Conservation (phyloP, 2,797 vertebrate genomes). For the Argya squamiceps region DNA sequence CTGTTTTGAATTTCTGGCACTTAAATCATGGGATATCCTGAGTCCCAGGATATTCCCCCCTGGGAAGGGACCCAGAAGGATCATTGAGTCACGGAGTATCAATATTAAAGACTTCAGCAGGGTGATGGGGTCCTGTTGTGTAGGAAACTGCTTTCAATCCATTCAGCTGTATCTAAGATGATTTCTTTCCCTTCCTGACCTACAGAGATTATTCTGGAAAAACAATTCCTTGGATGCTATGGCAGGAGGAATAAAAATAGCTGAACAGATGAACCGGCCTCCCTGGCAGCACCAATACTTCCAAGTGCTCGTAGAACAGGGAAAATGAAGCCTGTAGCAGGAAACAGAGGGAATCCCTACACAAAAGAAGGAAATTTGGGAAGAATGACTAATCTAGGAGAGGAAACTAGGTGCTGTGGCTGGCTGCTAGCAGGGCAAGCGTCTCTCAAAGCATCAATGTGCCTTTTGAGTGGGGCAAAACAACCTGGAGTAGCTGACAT, state of each 20-base stretch:
- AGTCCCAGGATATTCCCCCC: too few species aligned
- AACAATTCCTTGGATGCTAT: background rate
- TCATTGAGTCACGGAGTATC: background rate
- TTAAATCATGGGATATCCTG: background rate
- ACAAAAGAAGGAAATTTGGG: slow-evolving; percentile 74
- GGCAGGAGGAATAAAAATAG: slow-evolving; percentile 19
- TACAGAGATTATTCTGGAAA: slow-evolving; percentile 4
- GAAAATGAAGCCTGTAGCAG: background rate
- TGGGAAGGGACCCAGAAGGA: background rate
- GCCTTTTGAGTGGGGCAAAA: background rate
- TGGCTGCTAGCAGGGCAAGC: background rate
- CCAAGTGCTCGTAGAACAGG: background rate
- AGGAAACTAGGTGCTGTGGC: slow-evolving; percentile 39
- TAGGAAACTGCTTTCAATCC: background rate
- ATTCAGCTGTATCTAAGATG: background rate
- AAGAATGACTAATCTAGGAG: slow-evolving; percentile 38
- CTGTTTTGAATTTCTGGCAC: background rate
- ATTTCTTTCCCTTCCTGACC: background rate
- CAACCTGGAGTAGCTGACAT: background rate
- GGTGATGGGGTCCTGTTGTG: background rate
- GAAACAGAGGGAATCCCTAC: slow-evolving; percentile 55
- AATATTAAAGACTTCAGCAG: background rate
- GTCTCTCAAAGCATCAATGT: background rate
- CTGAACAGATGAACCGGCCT: background rate
- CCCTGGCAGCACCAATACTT: background rate